These are phyloP conservation scores for Strigops habroptila DNA, from an alignment of 2,113 vertebrate species.

Conservation along the genomic window DNA sequence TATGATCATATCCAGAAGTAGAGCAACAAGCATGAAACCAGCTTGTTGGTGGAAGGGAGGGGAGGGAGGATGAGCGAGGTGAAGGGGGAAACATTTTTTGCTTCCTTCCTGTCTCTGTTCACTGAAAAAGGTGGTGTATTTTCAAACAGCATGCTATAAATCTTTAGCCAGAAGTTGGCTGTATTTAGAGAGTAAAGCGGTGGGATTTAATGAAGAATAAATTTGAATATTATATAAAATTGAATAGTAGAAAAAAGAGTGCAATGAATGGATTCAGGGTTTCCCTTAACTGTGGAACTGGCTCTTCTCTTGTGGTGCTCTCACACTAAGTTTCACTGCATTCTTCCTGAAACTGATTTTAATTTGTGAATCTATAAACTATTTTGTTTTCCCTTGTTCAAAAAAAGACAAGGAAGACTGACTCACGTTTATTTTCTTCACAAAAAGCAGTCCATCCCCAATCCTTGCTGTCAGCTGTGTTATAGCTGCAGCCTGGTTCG, in stretches of 20 bases:
- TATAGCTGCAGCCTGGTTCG: neutral
- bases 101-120: conserved; percentile 1
- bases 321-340: neutral
- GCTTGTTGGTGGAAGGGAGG: neutral
- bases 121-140: neutral
- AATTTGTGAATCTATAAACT: neutral
- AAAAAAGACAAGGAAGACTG: neutral
- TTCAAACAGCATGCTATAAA: neutral
- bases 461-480: neutral
- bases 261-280: neutral
- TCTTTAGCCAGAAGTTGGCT: neutral
- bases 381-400: neutral
- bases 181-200: neutral
- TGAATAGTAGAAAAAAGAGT: neutral
- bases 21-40: neutral
- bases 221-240: neutral
- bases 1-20: neutral
- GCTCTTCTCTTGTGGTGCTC: neutral
- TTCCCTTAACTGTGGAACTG: neutral
- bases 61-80: neutral
- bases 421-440: neutral
- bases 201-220: neutral
- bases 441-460: neutral
- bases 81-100: neutral
- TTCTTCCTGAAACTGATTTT: neutral